Evolutionary conservation across 2,113 vertebrate species (phyloP), one percentile per base, ranked within the genome.

Genomic region (Cathartes aura): DNA sequence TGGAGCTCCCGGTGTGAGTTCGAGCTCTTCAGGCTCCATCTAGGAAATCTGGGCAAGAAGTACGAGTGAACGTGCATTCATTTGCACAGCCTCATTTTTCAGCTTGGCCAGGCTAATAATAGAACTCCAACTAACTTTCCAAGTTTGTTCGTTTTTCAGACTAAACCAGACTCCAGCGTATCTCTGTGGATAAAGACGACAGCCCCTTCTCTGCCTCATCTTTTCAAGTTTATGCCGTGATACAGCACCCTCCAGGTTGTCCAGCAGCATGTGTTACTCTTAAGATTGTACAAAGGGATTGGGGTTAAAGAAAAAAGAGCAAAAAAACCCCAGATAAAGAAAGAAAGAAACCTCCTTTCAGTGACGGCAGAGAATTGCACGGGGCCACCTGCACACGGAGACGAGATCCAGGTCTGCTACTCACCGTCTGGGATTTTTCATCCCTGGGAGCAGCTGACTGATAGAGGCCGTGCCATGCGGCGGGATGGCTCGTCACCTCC

Each of bases 1-100:
- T 29, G 66, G 34, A 43, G 66, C 82, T 80, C 34, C 34, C 2
- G 0, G 11, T 0, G 1, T 0, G 1, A 5, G 6, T 32, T 64
- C 3, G 5, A 83, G 72, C 63, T 53, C 66, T 50, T 20, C 84
- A 70, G 66, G 85, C 52, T 86, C 64, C n/a, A 0, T 58, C 12
- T 2, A 58, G 60, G 76, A 87, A 74, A 89, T 58, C 32, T 38
- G 72, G 80, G 89, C 80, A 90, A 62, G 75, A 68, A 5, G 47
- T 15, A 23, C 2, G 3, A 66, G 52, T 21, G 52, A 92, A 36
- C 0, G 1, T 40, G 58, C 12, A 2, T 24, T 38, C 17, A 1
- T 60, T 40, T 40, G 42, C 82, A 62, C 34, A 64, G 58, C 58
- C 63, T 62, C 4, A 2, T 12, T 36, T 56, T 23, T 27, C 67